Conservation (phyloP, 2,888 invertebrate species). For the Mesodorylaimus sp. region DNA sequence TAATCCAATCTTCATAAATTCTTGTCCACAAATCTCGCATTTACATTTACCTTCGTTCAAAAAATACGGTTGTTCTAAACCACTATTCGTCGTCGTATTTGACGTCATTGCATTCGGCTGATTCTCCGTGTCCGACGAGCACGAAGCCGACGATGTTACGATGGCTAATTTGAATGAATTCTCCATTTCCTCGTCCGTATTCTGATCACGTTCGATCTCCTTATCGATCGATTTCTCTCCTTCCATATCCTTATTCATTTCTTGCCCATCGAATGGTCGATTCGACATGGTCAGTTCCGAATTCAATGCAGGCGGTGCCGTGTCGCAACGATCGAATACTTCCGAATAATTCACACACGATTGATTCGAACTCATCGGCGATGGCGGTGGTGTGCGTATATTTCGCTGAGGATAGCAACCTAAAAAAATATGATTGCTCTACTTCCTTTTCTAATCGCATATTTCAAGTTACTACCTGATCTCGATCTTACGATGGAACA, state of each 20-base stretch:
- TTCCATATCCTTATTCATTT: too few relatives aligned
- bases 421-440: not conserved
- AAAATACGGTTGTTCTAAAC: not conserved
- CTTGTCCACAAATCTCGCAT: slow-evolving; percentile 70
- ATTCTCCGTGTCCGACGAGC: not conserved
- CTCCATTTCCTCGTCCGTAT: too few relatives aligned
- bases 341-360: too few relatives aligned
- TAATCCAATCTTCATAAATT: slow-evolving; percentile 75
- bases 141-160: not conserved
- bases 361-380: too few relatives aligned
- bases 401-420: not conserved
- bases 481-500: too few relatives aligned
- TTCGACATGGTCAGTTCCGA: too few relatives aligned
- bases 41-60: slow-evolving; percentile 21
- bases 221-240: too few relatives aligned
- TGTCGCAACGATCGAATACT: not conserved
- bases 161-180: not conserved
- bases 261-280: too few relatives aligned
- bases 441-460: too few relatives aligned
- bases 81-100: not conserved
- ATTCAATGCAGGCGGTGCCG: not conserved
- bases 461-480: too few relatives aligned
- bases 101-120: not conserved
- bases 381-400: not conserved
- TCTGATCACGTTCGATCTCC: too few relatives aligned